A percentile compares a stretch with the other conserved stretches of the same genome.
phyloP scores from a whole-genome alignment of 2,113 vertebrate genomes.

The Pungitius pungitius region DNA sequence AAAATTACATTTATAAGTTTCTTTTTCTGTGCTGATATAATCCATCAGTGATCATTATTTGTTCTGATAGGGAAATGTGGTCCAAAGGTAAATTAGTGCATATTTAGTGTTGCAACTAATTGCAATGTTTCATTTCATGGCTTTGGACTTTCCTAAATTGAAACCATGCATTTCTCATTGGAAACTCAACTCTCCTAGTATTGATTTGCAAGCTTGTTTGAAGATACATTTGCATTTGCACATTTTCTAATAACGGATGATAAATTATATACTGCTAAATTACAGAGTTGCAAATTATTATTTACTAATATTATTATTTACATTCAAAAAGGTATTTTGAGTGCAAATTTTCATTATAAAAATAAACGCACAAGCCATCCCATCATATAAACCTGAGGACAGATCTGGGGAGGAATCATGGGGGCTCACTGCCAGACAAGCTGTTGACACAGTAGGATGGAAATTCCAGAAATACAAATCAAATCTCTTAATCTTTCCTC shows the following conservation, averaged over 20 bases:
- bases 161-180: not conserved
- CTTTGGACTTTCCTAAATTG: not conserved
- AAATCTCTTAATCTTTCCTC: slow-evolving; percentile 53
- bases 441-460: slow-evolving; percentile 42
- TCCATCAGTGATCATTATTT: not conserved
- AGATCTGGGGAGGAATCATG: slow-evolving; percentile 34
- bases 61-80: not conserved
- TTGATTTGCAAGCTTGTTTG: not conserved
- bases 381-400: slow-evolving; percentile 22
- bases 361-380: not conserved
- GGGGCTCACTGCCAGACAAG: slow-evolving; percentile 40
- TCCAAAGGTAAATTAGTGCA: not conserved
- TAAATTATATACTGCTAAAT: no score
- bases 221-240: not conserved
- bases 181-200: not conserved
- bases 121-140: not conserved
- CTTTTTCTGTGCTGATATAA: not conserved
- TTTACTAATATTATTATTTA: no score
- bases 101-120: not conserved
- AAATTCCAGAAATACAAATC: slow-evolving; percentile 50
- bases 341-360: slow-evolving; percentile 37
- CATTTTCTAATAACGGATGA: not conserved
- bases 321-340: not conserved
- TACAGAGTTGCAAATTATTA: no score
- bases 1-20: not conserved